Base-by-base conservation (phyloP, 2,888 invertebrate genomes). In the Rhingia rostrata region DNA sequence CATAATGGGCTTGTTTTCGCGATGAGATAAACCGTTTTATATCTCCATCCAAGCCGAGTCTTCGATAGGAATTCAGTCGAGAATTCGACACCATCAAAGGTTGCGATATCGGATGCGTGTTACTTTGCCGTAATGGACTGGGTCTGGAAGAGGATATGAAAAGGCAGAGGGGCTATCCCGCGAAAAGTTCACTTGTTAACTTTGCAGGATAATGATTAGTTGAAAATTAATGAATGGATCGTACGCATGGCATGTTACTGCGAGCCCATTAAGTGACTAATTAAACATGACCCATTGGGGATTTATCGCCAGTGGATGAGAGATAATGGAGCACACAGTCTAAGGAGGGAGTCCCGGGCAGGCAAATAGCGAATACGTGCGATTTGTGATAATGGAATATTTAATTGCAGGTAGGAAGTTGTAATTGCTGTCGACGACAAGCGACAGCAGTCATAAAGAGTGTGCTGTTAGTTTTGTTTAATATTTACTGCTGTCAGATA, bases 341-440 rank as follows among this genome's bases (percentile, higher is more conserved):
- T n/a, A 43, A 22, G 32, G 10, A 49, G 35, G 5, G 49, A 10
- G 33, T 33, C 60, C 7, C 35, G 10, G 61, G n/a, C 33, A 12
- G 35, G 54, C 32, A n/a, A 22, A 12, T 47, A 63, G 22, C 37
- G 64, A 67, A 39, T 80, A 80, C 84, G 80, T 84, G 84, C 80
- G 74, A 69, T 84, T 84, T 80, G 80, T 66, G 84, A 80, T 84
- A 84, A 84, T 84, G 84, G 84, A 84, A 84, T 84, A 80, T 84
- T 84, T 84, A 84, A 84, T 84, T 80, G 84, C 84, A 84, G 64
- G 70, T 80, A 22, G 80, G 80, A 84, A 84, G 66, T 84, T 84
- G 80, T 84, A 84, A 84, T 84, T 84, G 79, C 74, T 60, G 60
- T 39, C 43, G 66, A 66, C 69, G 75, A 84, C 54, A 64, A 74